Percentiles rank a stretch among this genome's conserved stretches.
These are phyloP conservation scores for Cyprinodon variegatus DNA, from an alignment of 2,113 vertebrate species.

Conservation along the genomic window DNA sequence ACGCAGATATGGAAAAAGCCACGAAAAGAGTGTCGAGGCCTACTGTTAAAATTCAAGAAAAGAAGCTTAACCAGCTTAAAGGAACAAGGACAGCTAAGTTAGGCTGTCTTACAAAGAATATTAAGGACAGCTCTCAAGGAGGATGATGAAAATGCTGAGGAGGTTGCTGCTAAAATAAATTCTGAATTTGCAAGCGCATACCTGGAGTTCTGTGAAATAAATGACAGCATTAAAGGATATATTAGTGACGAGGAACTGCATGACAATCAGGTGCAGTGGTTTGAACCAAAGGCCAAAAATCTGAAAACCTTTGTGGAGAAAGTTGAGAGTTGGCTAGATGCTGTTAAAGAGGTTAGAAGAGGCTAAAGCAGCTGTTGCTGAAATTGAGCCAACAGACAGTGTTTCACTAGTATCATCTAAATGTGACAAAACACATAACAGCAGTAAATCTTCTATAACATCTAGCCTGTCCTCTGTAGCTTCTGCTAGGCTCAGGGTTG, in stretches of 20 bases:
- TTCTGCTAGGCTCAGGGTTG: too few species aligned
- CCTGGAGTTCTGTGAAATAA: background rate
- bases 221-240: background rate
- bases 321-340: too few species aligned
- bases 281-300: background rate
- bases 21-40: background rate
- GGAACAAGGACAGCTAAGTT: background rate
- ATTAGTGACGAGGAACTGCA: background rate
- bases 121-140: background rate
- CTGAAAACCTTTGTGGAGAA: too few species aligned
- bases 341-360: too few species aligned
- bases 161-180: background rate
- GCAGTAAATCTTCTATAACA: too few species aligned
- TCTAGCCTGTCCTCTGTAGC: too few species aligned
- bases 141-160: background rate
- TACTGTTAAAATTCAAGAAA: background rate
- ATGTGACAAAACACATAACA: too few species aligned
- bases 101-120: background rate
- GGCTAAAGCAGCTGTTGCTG: too few species aligned
- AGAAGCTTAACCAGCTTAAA: conserved; percentile 5
- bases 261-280: conserved; percentile 5
- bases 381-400: too few species aligned
- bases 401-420: too few species aligned
- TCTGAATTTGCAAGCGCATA: background rate
- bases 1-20: background rate